Evolutionary conservation across 2,888 invertebrate species (phyloP), one percentile per base, ranked within the genome.

Genomic region (Deilephila porcellus): DNA sequence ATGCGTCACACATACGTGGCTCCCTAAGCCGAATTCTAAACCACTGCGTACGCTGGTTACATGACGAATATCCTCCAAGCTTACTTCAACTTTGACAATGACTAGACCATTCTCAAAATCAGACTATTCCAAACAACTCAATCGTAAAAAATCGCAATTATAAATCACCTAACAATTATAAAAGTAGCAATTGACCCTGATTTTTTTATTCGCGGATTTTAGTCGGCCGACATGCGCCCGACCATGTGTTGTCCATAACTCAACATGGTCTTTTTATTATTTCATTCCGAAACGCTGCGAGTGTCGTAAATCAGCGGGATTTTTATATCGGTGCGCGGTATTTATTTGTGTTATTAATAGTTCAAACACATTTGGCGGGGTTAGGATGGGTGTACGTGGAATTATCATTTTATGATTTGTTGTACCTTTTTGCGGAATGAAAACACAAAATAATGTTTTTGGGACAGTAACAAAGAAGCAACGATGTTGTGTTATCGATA

Each of bases 271-370:
- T n/a, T 56, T 56, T 56, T 56, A n/a, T 56, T 56, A 56, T 56
- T 56, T 56, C n/a, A 56, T 56, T 56, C 56, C 37, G n/a, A 52
- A 67, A 52, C 76, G 80, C 77, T 75, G 79, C 79, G 74, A 60
- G 14, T 34, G 52, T 37, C 74, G 71, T 82, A 79, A 80, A 80
- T 83, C 80, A 78, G 70, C 60, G 17, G 52, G 62, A 67, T 75
- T 80, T 79, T 76, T 76, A 76, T 74, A 71, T 53, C 25, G 56
- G 72, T 34, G 75, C 63, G 70, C 63, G 70, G 71, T 76, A 74
- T 76, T 81, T 80, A 78, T 79, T 80, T 78, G 78, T 79, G 77
- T 74, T 79, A 78, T 78, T 77, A 76, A 80, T 76, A 78, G 80
- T 71, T 73, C 52, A 73, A 71, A 20, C 37, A 52, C 3, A 34